Conservation (phyloP, 2,113 vertebrate species). For the Thunnus thynnus region DNA sequence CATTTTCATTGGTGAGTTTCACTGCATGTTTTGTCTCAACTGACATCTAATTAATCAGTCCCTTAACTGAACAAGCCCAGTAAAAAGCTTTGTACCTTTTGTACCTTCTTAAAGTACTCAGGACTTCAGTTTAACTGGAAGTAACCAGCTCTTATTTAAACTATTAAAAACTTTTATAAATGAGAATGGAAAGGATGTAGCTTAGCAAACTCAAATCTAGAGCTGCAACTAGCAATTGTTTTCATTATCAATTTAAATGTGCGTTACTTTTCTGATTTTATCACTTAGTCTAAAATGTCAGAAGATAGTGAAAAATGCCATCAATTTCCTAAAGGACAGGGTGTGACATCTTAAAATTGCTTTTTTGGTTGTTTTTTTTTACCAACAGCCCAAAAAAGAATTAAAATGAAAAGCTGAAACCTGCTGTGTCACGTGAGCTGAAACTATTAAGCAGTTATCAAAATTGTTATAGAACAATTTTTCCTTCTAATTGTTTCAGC, state of each 20-base stretch:
- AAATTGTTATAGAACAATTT: no score
- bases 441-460: no score
- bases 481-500: no score
- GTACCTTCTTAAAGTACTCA: conserved; percentile 11
- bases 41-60: conserved; percentile 50
- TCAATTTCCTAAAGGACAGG: no score
- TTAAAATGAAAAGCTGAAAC: no score
- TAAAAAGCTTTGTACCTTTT: conserved; percentile 2
- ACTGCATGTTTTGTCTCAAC: conserved; percentile 39
- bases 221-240: not conserved
- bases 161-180: not conserved
- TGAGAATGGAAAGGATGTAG: not conserved
- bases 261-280: not conserved
- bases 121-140: conserved; percentile 2
- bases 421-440: no score
- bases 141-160: not conserved
- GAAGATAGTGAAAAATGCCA: no score
- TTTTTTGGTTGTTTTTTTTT: no score
- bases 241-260: not conserved
- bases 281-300: no score
- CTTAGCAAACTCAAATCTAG: not conserved
- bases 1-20: conserved; percentile 52
- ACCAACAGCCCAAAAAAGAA: no score
- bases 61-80: not conserved
- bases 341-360: no score